Evolutionary conservation across 2,113 vertebrate species (phyloP), one percentile per base, ranked within the genome.

Genomic region (Rutilus rutilus): DNA sequence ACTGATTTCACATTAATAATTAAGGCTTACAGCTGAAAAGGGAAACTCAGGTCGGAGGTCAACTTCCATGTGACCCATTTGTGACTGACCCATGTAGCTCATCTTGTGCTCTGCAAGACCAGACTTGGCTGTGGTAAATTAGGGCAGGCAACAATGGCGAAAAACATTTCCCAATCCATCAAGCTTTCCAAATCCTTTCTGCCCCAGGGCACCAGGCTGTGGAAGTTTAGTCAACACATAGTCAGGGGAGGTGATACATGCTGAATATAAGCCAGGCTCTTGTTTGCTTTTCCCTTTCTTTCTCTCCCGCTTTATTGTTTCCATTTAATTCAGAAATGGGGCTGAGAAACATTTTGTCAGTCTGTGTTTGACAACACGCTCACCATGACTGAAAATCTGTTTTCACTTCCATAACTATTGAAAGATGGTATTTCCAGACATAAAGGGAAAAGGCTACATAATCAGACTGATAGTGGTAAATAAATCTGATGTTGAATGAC

Each of bases 91-190:
- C 59, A 45, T 82, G n/a, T 76, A 54, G 60, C 27, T 86, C 52
- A 77, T 50, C 69, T n/a, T 50, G 33, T 79, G 27, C 83, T 50
- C 33, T 76, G 60, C 60, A 84, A 65, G 85, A 69, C 86, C 50
- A 76, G 62, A 67, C 82, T 73, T 84, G 85, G 54, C 82, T 82
- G 85, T 45, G 80, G 60, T 64, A 75, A 89, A 78, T 85, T 87
- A 89, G 74, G 77, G 84, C 86, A 71, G 50, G 65, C 82, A 77
- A 82, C 62, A 88, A 88, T 85, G 84, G 62, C 23, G 27, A 77
- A 78, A 83, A 65, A 77, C 60, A 77, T 82, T 65, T 50, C 85
- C 78, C 59, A 81, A 81, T 76, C 57, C 47, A 81, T 86, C 45
- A 88, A 86, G 82, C 60, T 30, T 19, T n/a, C 33, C 65, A 36